Conservation (phyloP, 2,797 vertebrate species). For the Chanos chanos region DNA sequence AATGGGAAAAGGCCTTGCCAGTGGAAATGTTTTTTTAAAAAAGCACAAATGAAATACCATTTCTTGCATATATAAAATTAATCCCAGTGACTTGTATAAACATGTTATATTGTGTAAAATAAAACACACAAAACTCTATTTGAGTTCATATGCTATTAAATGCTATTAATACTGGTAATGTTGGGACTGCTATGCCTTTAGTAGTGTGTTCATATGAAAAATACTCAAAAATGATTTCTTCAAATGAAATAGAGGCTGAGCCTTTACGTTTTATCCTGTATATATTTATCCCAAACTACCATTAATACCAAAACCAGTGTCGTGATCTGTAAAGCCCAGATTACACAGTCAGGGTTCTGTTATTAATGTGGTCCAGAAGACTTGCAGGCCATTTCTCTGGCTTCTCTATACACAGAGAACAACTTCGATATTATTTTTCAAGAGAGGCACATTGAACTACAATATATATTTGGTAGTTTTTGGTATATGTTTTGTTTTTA, state of each 20-base stretch:
- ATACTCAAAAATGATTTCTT: background rate
- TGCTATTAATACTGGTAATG: too few relatives aligned
- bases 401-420: background rate
- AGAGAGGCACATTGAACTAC: too few relatives aligned
- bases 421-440: background rate
- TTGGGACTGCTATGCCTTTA: too few relatives aligned
- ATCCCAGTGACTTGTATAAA: slow-evolving; percentile 59
- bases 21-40: slow-evolving; percentile 54
- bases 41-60: slow-evolving; percentile 65
- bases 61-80: slow-evolving; percentile 57
- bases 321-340: too few relatives aligned
- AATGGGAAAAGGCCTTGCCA: background rate
- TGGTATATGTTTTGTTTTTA: too few relatives aligned
- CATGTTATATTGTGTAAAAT: slow-evolving; percentile 81
- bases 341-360: too few relatives aligned
- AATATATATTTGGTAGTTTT: too few relatives aligned
- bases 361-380: too few relatives aligned
- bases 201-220: too few relatives aligned
- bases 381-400: background rate
- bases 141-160: slow-evolving; percentile 59
- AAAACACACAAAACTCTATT: slow-evolving; percentile 63
- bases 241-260: background rate
- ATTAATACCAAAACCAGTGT: too few relatives aligned
- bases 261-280: too few relatives aligned
- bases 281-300: too few relatives aligned